Base-by-base conservation (phyloP, 2,888 invertebrate genomes). In the Diplolepis rosae region DNA sequence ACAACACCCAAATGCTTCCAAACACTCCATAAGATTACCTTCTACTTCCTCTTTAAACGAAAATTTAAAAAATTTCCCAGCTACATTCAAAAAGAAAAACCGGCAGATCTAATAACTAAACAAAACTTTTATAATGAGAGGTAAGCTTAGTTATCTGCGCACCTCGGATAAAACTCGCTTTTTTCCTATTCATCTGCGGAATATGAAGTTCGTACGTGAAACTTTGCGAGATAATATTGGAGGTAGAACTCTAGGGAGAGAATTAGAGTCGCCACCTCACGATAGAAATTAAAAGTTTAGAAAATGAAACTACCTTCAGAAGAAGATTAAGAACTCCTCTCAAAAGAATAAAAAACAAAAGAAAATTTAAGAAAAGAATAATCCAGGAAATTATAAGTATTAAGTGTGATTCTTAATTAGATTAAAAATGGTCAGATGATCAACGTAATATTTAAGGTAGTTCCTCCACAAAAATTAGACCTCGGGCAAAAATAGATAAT, bases 191-290 rank as follows among this genome's bases (percentile, higher is more conserved):
- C 66, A 15, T 65, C 69, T 27, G 66, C 32, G 73, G 74, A 76
- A 78, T 73, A 73, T 75, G 76, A 75, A 77, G 78, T 77, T 78
- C 77, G 71, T 74, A 68, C 74, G 76, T 70, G 61, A 80, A 82
- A 81, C 73, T 82, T 82, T 76, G 66, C 56, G 72, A 71, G 73
- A 75, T 74, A 73, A 76, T 77, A 75, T 79, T 79, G 79, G 78
- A 66, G 73, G 65, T 66, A 54, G 66, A 56, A 61, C 50, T 66
- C 51, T 48, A 3, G 18, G 74, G 73, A 66, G 48, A 73, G 76
- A 81, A 82, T 80, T 77, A 79, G 79, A 80, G 78, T 79, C 75
- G 69, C 76, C 77, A 70, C 75, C 74, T 78, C 71, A 52, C 73
- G 69, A 69, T 74, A 72, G 72, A 81, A 80, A 80, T 80, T 80